Base-by-base conservation (phyloP, 2,797 vertebrate species). In the Sebastes flavidus region DNA sequence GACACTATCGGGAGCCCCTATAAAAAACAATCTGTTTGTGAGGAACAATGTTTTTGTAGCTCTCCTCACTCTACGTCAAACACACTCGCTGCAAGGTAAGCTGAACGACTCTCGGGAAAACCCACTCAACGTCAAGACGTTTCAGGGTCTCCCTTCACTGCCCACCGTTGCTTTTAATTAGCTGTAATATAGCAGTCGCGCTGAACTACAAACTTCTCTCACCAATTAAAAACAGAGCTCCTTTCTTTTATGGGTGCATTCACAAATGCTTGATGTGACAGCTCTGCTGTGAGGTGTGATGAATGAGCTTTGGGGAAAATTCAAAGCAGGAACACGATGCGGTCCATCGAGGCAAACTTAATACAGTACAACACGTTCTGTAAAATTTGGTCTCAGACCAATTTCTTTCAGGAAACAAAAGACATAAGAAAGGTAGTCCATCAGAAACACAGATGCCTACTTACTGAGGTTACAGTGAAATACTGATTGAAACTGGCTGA, bases 121-220 rank as follows among this genome's bases (percentile, higher is more conserved):
- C 58, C 13, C 14, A 2, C 25, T 30, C 25, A 56, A 83, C 8
- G 3, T 65, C 65, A 65, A 67, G 38, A 70, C 3, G 6, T 49
- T 72, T 70, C 30, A 61, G 49, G 34, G 49, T 86, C 59, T 79
- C 75, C 70, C 63, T 78, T 81, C n/a, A 22, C 55, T 78, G 78
- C 82, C 66, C 58, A 34, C 29, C 24, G 22, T 49, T 66, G 67
- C 22, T 78, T 82, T 92, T 83, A 89, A 91, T 92, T 87, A 89
- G 74, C 38, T 77, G 27, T 52, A 72, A 77, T 30, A 59, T 25
- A 73, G 27, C 71, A 72, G 34, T 72, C 38, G 38, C 65, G 65
- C 74, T 70, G 25, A 69, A 77, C 61, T 62, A 49, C 71, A 72
- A 75, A 77, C 77, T 66, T 75, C 60, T 80, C 56, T n/a, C 34